phyloP scores from a whole-genome alignment of 2,888 invertebrate genomes.

The Zygogramma bicolorata region DNA sequence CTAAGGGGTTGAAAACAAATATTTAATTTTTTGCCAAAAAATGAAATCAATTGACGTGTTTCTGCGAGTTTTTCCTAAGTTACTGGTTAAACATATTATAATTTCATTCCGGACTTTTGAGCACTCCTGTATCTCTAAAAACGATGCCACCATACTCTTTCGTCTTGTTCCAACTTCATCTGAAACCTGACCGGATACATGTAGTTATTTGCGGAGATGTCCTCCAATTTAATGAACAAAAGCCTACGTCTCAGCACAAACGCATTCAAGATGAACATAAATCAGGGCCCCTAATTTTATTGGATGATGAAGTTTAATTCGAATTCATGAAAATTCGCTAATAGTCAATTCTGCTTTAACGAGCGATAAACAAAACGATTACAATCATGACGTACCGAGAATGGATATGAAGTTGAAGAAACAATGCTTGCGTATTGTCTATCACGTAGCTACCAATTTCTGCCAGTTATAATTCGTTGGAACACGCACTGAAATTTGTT shows the following conservation, averaged over 20 bases:
- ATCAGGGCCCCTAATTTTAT: conserved; percentile 2
- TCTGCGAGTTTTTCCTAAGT: too few relatives aligned
- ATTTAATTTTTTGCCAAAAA: too few relatives aligned
- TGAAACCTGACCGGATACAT: too few relatives aligned
- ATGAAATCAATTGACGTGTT: too few relatives aligned
- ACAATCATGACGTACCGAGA: neutral
- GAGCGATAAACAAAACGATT: conserved; percentile 18
- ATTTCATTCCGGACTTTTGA: too few relatives aligned
- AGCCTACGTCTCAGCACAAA: neutral
- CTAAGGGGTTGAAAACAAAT: too few relatives aligned
- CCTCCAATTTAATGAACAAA: neutral
- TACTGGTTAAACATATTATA: too few relatives aligned
- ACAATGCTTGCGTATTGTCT: neutral
- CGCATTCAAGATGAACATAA: neutral
- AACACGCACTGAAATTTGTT: too few relatives aligned
- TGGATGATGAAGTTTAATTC: conserved; percentile 11
- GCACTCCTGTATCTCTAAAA: too few relatives aligned
- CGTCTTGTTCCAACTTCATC: too few relatives aligned
- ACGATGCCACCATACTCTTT: too few relatives aligned
- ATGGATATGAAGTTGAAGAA: neutral
- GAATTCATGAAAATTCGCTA: neutral
- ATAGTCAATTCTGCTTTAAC: neutral
- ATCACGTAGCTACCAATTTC: neutral
- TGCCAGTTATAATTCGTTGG: too few relatives aligned
- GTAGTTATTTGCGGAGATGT: neutral